phyloP scores from a whole-genome alignment of 2,113 vertebrate species.

The Callocephalon fimbriatum region DNA sequence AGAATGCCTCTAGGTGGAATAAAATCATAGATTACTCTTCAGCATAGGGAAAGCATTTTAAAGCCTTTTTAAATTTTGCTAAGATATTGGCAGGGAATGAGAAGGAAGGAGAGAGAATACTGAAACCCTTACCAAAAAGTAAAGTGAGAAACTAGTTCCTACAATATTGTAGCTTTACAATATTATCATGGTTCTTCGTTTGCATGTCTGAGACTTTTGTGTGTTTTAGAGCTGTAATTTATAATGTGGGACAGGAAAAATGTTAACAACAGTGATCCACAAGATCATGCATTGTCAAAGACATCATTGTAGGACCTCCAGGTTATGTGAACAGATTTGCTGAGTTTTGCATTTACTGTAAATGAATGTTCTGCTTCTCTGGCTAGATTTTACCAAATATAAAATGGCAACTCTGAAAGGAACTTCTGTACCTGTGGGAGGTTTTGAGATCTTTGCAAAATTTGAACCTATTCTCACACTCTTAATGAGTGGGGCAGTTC shows the following conservation, averaged over 20 bases:
- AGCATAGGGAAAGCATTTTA: not conserved
- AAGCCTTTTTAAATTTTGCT: not conserved
- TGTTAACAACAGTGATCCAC: not conserved
- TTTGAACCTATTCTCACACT: not conserved
- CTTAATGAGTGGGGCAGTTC: not conserved
- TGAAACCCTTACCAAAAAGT: not conserved
- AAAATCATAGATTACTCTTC: not conserved
- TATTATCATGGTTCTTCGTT: not conserved
- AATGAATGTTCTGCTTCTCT: not conserved
- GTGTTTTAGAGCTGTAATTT: not conserved
- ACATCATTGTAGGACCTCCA: not conserved
- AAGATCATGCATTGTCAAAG: not conserved
- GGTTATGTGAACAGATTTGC: not conserved
- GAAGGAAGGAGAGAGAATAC: not conserved
- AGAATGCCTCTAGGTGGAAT: not conserved
- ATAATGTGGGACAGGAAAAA: not conserved
- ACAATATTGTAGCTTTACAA: not conserved
- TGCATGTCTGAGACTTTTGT: not conserved
- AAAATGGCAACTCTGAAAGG: accelerated
- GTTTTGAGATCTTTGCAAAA: not conserved
- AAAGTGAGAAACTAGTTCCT: not conserved
- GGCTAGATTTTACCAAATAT: not conserved
- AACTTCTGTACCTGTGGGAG: not conserved
- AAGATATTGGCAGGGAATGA: not conserved
- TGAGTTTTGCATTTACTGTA: not conserved